Evolutionary conservation across 2,797 vertebrate genomes (phyloP), one percentile per base, ranked within the genome.

Genomic region (Aselliscus stoliczkanus): DNA sequence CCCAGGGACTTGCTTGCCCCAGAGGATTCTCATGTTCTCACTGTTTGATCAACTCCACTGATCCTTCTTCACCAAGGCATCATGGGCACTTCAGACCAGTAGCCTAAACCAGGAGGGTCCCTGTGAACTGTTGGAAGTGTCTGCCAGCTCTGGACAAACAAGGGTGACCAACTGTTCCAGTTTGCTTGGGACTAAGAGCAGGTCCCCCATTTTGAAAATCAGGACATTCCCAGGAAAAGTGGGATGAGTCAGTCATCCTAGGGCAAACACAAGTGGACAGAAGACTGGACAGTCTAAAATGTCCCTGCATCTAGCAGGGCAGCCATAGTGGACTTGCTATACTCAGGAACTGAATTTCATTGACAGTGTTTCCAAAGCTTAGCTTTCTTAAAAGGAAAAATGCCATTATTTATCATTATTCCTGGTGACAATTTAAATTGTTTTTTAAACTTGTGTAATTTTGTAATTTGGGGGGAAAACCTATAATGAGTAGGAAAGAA

Each of bases 351-450:
- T 58, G 17, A 87, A 69, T 73, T 77, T 94, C 37, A 70, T 27
- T 39, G 47, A 77, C 31, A n/a, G 42, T 56, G 11, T 89, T 91
- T 89, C 52, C 64, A 96, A 86, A 96, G 70, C 10, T 42, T 77
- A 79, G n/a, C 21, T 84, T 93, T 91, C 75, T 90, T 88, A 50
- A 80, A 88, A 90, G 14, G 23, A 15, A 88, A 85, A 77, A 60
- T 70, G 20, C 27, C 29, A 54, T 80, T 76, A 65, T 88, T 54
- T 50, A 73, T 90, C 50, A 88, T 54, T 85, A 72, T 79, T 42
- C 23, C 34, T 76, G 14, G 29, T 23, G 56, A 67, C 23, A 70
- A 50, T 81, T 84, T 82, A 62, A 67, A 94, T 64, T 34, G 37
- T 93, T 81, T 93, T 92, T 83, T 70, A 82, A 93, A 92, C 23